Evolutionary conservation across 1,140 invertebrate species (phyloP).

Genomic region (Caerostris darwini): DNA sequence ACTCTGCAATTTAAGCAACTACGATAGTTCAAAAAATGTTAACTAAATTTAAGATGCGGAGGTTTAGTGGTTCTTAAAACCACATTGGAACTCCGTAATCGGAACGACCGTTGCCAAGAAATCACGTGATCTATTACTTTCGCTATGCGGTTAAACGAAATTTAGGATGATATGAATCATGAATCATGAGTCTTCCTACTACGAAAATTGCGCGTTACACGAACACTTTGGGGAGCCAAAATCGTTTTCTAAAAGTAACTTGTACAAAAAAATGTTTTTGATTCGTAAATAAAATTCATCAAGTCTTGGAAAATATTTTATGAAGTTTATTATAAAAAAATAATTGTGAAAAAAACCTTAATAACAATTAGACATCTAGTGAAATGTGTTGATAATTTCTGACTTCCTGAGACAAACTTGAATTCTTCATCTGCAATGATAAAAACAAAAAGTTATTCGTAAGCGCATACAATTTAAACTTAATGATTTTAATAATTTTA

Average conservation of each 20-base stretch:
- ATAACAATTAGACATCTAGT: not conserved
- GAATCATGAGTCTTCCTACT: not conserved
- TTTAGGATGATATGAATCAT: not conserved
- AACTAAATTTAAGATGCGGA: no score
- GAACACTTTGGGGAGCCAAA: not conserved
- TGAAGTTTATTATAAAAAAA: constrained; percentile 33
- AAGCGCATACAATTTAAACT: not conserved
- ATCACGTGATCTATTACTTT: no score
- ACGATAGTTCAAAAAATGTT: no score
- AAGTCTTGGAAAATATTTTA: not conserved
- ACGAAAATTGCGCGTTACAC: not conserved
- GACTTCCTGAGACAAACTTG: not conserved
- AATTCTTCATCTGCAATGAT: not conserved
- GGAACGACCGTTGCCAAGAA: no score
- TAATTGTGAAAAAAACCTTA: not conserved
- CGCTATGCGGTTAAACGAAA: not conserved
- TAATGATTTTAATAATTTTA: not conserved
- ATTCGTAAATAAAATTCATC: not conserved
- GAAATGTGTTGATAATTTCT: not conserved
- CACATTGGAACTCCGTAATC: no score
- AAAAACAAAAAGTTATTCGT: not conserved
- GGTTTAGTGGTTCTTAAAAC: no score
- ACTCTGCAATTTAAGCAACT: no score
- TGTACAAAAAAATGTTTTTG: not conserved
- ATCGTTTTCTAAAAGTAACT: not conserved